A percentile compares a stretch with the other conserved stretches of the same genome.
Evolutionary conservation across 1,140 invertebrate genomes (phyloP).

Genomic region (Pentalonia nigronervosa): DNA sequence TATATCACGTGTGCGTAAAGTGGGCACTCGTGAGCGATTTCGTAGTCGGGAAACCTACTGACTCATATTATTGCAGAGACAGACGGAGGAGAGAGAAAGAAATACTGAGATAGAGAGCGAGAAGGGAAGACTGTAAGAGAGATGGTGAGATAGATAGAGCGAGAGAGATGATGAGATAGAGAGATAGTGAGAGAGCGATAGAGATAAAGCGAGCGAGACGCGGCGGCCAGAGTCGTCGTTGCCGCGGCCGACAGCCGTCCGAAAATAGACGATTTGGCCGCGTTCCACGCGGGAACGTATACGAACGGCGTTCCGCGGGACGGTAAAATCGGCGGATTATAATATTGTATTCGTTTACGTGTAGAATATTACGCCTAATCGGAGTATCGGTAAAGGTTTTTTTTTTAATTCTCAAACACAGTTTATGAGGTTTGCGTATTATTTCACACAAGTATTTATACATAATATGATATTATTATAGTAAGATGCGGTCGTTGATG

Average conservation of each 20-base stretch:
- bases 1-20: not conserved
- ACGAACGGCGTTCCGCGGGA: conserved; percentile 5
- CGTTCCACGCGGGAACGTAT: conserved; percentile 41
- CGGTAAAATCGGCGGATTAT: not conserved
- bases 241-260: conserved; percentile 18
- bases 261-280: conserved; percentile 52
- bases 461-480: not conserved
- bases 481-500: not conserved
- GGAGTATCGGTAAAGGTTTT: not conserved
- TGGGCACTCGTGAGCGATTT: conserved; percentile 5
- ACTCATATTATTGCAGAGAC: conserved; percentile 38
- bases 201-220: conserved; percentile 10
- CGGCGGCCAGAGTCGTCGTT: not conserved
- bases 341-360: not conserved
- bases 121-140: not conserved
- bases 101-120: conserved; percentile 44
- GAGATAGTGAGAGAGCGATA: too few species aligned
- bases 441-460: not conserved
- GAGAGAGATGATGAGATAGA: conserved; percentile 37
- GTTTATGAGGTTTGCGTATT: not conserved
- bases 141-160: not conserved
- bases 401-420: not conserved
- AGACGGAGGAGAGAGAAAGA: conserved; percentile 41
- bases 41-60: conserved; percentile 44
- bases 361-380: not conserved